A percentile compares a stretch with the other conserved stretches of the same genome.
Evolutionary conservation across 1,140 invertebrate genomes (phyloP).

Genomic region (Plutomurus gul): DNA sequence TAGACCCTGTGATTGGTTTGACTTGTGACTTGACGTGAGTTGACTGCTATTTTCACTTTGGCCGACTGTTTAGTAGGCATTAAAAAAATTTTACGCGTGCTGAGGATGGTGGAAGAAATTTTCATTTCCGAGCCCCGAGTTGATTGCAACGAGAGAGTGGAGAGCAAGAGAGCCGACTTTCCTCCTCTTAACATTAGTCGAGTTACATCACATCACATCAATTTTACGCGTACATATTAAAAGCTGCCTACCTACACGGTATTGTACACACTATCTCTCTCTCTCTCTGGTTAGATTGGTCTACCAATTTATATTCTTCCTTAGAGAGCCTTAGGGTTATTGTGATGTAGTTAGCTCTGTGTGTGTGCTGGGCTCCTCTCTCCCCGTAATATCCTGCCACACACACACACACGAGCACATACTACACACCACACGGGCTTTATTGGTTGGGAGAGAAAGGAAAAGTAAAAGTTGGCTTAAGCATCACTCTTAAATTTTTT

Average conservation of each 20-base stretch:
- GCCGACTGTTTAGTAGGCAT: slow-evolving; percentile 36
- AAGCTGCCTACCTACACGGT: not conserved
- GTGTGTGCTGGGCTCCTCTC: not conserved
- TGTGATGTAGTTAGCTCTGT: slow-evolving; percentile 15
- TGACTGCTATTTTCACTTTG: not conserved
- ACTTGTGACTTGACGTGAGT: not conserved
- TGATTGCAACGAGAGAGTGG: not conserved
- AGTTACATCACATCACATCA: slow-evolving; percentile 23
- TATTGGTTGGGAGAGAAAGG: slow-evolving; percentile 9
- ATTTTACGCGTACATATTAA: slow-evolving; percentile 25
- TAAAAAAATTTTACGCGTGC: slow-evolving; percentile 32
- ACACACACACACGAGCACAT: not conserved
- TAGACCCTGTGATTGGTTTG: slow-evolving; percentile 7
- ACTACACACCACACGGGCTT: too few species aligned
- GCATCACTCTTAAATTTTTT: slow-evolving; percentile 28
- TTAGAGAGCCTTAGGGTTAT: not conserved
- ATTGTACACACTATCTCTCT: not conserved
- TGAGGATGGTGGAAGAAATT: slow-evolving; percentile 25
- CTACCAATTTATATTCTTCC: not conserved
- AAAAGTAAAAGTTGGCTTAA: slow-evolving; percentile 27
- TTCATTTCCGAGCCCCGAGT: slow-evolving; percentile 17
- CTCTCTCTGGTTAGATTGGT: not conserved
- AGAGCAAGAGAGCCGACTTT: not conserved
- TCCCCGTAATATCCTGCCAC: too few species aligned
- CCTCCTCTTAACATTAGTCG: slow-evolving; percentile 10